phyloP scores from a whole-genome alignment of 2,797 vertebrate genomes.

The Spondyliosoma cantharus region DNA sequence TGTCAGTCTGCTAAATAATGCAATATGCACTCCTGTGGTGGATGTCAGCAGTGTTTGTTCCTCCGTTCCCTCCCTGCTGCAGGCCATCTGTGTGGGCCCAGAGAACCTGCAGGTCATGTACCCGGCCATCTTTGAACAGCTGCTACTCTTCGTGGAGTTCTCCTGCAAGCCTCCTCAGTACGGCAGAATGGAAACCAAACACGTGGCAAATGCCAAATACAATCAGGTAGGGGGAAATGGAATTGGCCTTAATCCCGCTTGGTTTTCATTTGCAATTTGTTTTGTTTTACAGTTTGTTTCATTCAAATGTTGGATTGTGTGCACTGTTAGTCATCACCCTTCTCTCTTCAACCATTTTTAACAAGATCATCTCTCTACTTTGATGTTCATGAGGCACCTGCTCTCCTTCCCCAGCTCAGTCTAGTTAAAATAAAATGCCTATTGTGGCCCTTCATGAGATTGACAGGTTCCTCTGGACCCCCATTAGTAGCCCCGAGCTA shows the following conservation, averaged over 20 bases:
- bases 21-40: conserved; percentile 60
- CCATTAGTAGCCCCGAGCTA: conserved; percentile 31
- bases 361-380: conserved; percentile 45
- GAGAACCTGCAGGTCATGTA: conserved; percentile 99
- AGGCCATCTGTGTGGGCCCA: conserved; percentile 97
- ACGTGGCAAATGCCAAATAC: conserved; percentile 99
- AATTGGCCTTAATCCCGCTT: not conserved
- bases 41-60: conserved; percentile 78
- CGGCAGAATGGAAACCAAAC: conserved; percentile 98
- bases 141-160: conserved; percentile 97
- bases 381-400: conserved; percentile 33
- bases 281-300: conserved; percentile 28
- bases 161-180: conserved; percentile 99
- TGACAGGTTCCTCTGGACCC: conserved; percentile 34
- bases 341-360: conserved; percentile 32
- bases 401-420: not conserved
- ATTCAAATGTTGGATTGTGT: conserved; percentile 9
- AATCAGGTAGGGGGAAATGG: conserved; percentile 89
- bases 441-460: conserved; percentile 17
- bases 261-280: conserved; percentile 27
- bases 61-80: conserved; percentile 71
- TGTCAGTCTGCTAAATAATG: conserved; percentile 65
- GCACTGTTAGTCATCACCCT: conserved; percentile 14
- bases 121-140: conserved; percentile 97
- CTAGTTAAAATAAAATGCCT: conserved; percentile 32